Conservation (phyloP, 1,140 invertebrate species). For the Spodoptera frugiperda region DNA sequence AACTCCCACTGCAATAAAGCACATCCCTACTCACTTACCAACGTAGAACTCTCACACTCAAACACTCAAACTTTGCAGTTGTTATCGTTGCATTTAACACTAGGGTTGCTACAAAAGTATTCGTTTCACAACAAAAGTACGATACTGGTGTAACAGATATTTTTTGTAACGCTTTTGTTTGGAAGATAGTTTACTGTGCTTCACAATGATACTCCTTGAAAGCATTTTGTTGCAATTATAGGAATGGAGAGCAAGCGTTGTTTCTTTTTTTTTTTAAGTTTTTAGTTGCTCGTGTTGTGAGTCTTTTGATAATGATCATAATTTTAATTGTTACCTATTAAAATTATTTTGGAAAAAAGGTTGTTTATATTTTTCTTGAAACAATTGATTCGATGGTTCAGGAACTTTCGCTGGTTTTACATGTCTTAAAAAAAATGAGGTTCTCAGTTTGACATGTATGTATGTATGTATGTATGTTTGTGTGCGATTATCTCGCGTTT, state of each 20-base stretch:
- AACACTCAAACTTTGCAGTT: neutral
- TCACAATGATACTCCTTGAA: neutral
- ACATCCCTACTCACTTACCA: neutral
- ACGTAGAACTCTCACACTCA: neutral
- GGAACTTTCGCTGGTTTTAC: too few species aligned
- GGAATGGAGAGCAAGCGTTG: neutral
- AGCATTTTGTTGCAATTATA: slow-evolving; percentile 5
- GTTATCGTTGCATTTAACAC: slow-evolving; percentile 25
- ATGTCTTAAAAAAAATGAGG: too few species aligned
- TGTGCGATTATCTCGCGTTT: too few species aligned
- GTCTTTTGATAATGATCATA: too few species aligned
- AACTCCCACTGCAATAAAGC: neutral
- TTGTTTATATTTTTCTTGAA: too few species aligned
- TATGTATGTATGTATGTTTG: too few species aligned
- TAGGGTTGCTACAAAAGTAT: neutral
- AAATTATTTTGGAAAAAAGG: too few species aligned
- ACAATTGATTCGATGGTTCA: too few species aligned
- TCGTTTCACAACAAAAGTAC: slow-evolving; percentile 4
- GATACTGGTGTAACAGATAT: neutral
- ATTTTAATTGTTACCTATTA: too few species aligned
- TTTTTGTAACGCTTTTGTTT: slow-evolving; percentile 17
- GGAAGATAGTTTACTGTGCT: neutral
- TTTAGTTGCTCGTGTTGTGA: neutral
- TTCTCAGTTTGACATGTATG: too few species aligned
- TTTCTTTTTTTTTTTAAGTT: neutral